Base-by-base conservation (phyloP, 2,888 invertebrate genomes). In the Thyatira batis region DNA sequence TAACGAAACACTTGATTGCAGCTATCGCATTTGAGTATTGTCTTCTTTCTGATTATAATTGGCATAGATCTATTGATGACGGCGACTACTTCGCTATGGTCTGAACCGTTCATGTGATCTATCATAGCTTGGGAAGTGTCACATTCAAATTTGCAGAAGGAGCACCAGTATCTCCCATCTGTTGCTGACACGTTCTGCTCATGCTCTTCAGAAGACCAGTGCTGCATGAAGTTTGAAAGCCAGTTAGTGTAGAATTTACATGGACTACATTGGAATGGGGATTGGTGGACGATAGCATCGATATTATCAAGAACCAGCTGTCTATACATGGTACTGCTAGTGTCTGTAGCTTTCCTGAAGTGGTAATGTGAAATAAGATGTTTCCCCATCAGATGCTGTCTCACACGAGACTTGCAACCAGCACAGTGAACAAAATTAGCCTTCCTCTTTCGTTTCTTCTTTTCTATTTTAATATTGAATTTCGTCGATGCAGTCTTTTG, bases 281-380 rank as follows among this genome's bases (percentile, higher is more conserved):
- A 95, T 69, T 97, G 96, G 55, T 95, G 93, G 5, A 97, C 95
- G 59, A 98, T 95, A 55, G 95, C 94, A 60, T 93, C 93, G 75
- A 97, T 97, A 79, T 97, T 95, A 51, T 95, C 94, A 28, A 97
- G 89, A 51, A 97, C 94, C 73, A 96, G 93, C 51, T 93, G 90
- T 58, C 93, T 93, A 8, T 93, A 93, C 9, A 93, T 91, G 25
- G 88, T 87, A 3, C 93, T 93, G 58, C 92, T 87, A 45, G 91
- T 87, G 50, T 94, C 93, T 55, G 93, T 93, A 58, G 95, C 94
- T 75, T 95, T 95, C 57, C 96, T 93, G 70, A 95, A 96, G 82
- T 98, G 97, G 80, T 95, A 97, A 78, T 96, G 96, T 0, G 97
- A 97, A 68, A 97, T 95, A 57, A 98, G 92, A 87, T 97, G 97